Percentiles rank a stretch among this genome's conserved stretches.
Evolutionary conservation across 2,888 invertebrate genomes (phyloP).

Genomic region (Oligia latruncula): DNA sequence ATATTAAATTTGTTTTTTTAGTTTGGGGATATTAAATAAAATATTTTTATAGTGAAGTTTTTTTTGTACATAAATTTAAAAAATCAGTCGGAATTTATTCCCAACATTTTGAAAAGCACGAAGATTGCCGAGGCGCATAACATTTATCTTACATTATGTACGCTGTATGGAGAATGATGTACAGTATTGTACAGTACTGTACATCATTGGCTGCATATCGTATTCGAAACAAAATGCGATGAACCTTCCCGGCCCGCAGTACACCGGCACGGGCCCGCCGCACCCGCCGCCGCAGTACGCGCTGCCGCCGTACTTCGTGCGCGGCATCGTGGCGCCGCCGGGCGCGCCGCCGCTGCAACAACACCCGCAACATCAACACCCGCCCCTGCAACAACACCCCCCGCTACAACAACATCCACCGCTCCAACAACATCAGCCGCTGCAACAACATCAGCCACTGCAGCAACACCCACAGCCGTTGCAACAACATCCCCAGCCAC

Average conservation of each 20-base stretch:
- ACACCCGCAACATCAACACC: conserved; percentile 43
- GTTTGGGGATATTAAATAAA: neutral
- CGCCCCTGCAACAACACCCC: conserved; percentile 66
- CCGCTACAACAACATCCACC: conserved; percentile 62
- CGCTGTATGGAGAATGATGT: neutral
- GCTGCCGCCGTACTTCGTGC: conserved; percentile 88
- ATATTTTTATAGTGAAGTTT: neutral
- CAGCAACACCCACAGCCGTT: conserved; percentile 15
- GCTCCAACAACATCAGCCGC: conserved; percentile 64
- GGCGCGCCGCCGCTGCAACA: conserved; percentile 62
- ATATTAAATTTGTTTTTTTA: neutral
- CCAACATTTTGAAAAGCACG: neutral
- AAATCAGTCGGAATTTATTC: neutral
- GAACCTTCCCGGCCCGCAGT: conserved; percentile 68
- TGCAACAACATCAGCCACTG: conserved; percentile 70
- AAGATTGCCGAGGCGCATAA: no score
- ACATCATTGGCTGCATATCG: neutral
- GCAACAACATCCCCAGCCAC: conserved; percentile 13
- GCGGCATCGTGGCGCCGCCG: conserved; percentile 80
- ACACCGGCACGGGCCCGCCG: conserved; percentile 84
- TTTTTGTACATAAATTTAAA: neutral
- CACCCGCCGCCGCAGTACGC: conserved; percentile 89
- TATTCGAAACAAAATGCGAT: neutral
- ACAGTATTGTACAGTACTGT: neutral
- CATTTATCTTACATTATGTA: neutral